These are phyloP conservation scores for Dexiosoma caninum DNA, from an alignment of 2,888 invertebrate genomes.

Conservation along the genomic window DNA sequence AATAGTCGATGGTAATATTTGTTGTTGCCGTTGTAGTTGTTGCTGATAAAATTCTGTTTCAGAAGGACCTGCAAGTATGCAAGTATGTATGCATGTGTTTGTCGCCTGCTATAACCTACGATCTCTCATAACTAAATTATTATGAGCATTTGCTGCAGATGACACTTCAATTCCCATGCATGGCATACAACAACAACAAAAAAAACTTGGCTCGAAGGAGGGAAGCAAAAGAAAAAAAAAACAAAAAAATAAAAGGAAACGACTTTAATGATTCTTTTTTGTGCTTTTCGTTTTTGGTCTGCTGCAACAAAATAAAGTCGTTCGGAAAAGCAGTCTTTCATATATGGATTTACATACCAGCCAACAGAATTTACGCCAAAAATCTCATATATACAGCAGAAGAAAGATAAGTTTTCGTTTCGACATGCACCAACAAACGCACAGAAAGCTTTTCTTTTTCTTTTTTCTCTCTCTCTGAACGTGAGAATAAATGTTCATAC, in stretches of 20 bases:
- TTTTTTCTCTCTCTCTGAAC: conserved; percentile 21
- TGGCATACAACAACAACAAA: conserved; percentile 20
- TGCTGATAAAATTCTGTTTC: conserved; percentile 6
- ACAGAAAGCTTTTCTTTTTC: background rate
- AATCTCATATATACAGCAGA: conserved; percentile 28
- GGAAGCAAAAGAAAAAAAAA: background rate
- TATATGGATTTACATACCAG: conserved; percentile 23
- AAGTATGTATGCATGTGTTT: background rate
- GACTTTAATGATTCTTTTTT: too few relatives aligned
- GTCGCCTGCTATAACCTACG: conserved; percentile 51
- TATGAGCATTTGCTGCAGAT: conserved; percentile 62
- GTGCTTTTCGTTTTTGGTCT: background rate
- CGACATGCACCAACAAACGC: background rate
- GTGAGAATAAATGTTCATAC: background rate
- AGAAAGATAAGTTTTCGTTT: conserved; percentile 40
- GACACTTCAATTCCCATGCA: conserved; percentile 63
- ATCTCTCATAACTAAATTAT: conserved; percentile 63
- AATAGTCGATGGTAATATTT: background rate
- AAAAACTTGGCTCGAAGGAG: conserved; percentile 15
- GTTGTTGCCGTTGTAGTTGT: background rate
- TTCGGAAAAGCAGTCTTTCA: conserved; percentile 34
- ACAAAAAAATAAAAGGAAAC: too few relatives aligned
- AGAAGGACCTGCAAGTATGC: background rate
- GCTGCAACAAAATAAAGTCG: conserved; percentile 56
- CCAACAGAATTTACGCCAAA: conserved; percentile 45